phyloP scores from a whole-genome alignment of 2,797 vertebrate species.

The Sebastes iracundus region DNA sequence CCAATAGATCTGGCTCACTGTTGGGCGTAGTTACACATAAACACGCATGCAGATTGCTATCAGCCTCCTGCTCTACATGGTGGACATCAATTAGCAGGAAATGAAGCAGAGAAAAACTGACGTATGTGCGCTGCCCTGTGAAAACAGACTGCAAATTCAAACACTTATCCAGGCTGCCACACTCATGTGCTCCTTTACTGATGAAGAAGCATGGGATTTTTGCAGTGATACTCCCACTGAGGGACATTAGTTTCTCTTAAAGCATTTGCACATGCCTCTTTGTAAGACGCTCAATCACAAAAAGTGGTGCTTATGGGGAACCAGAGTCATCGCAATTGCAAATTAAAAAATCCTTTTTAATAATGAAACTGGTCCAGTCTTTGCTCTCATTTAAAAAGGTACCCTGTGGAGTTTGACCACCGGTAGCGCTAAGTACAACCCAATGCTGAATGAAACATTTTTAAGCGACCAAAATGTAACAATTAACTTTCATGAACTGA shows the following conservation, averaged over 20 bases:
- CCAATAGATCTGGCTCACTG: constrained; percentile 48
- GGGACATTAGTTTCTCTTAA: neutral
- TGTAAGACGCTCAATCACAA: neutral
- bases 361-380: neutral
- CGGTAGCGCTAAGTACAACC: neutral
- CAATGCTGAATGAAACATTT: no score
- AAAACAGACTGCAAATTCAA: constrained; percentile 31
- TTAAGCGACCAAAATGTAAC: no score
- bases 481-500: no score
- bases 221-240: neutral
- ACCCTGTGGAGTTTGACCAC: neutral
- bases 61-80: constrained; percentile 41
- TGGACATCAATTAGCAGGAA: constrained; percentile 68
- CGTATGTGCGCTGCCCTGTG: constrained; percentile 23
- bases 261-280: neutral
- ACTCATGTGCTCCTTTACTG: neutral
- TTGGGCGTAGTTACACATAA: constrained; percentile 17
- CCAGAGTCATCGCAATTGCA: neutral
- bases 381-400: neutral
- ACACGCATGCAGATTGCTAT: constrained; percentile 52
- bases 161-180: neutral
- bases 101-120: constrained; percentile 63
- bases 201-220: neutral
- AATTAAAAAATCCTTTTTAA: neutral
- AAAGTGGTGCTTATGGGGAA: neutral